Conservation (phyloP, 2,113 vertebrate genomes). For the Asarcornis scutulata region DNA sequence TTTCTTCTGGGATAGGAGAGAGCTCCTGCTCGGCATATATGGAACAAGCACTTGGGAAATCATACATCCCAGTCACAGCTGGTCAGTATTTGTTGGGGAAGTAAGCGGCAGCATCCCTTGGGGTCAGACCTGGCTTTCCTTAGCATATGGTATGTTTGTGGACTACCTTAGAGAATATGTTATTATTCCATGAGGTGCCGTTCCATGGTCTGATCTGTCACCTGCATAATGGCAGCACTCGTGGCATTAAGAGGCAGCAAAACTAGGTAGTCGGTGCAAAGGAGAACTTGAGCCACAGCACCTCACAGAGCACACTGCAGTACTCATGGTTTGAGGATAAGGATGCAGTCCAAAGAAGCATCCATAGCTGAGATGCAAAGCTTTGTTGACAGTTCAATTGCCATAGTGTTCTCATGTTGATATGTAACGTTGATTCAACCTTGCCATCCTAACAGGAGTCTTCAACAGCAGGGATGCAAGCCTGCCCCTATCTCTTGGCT, state of each 20-base stretch:
- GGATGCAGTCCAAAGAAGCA: background rate
- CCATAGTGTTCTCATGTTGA: accelerated
- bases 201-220: background rate
- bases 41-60: background rate
- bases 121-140: background rate
- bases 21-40: background rate
- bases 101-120: background rate
- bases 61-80: background rate
- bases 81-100: background rate
- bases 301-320: background rate
- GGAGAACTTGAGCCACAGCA: background rate
- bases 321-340: background rate
- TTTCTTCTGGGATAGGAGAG: background rate
- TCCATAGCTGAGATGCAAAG: accelerated
- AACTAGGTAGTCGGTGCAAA: background rate
- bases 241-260: background rate
- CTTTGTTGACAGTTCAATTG: background rate
- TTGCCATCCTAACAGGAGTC: background rate
- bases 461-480: background rate
- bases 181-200: accelerated
- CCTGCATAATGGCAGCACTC: accelerated
- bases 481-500: background rate
- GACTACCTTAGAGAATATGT: background rate
- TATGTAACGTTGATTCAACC: background rate
- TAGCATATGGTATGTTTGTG: background rate